Percentiles rank a stretch among this genome's conserved stretches.
phyloP scores from a whole-genome alignment of 2,888 invertebrate species.

The Pelosia muscerda region DNA sequence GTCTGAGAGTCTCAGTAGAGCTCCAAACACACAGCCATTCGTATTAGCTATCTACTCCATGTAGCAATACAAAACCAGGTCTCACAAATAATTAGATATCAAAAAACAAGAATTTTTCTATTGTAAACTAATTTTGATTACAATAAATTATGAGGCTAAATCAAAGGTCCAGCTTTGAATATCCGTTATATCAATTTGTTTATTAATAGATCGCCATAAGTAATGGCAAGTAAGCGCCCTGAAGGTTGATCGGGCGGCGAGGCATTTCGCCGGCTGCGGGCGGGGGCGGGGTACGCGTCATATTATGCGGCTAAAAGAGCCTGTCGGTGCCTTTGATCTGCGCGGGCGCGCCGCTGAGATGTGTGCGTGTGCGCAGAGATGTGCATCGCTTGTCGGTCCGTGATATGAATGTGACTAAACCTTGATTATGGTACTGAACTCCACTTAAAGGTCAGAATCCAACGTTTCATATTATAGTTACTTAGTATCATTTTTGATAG shows the following conservation, averaged over 20 bases:
- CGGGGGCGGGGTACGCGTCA: constrained; percentile 82
- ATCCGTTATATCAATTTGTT: constrained; percentile 83
- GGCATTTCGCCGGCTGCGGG: constrained; percentile 79
- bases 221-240: constrained; percentile 84
- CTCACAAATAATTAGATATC: constrained; percentile 12
- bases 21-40: background rate
- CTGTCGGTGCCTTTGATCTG: constrained; percentile 87
- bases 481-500: constrained; percentile 60
- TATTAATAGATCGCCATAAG: constrained; percentile 86
- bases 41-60: background rate
- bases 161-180: constrained; percentile 67
- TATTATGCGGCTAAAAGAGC: constrained; percentile 87
- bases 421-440: constrained; percentile 85
- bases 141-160: constrained; percentile 54
- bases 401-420: constrained; percentile 86
- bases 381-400: constrained; percentile 83
- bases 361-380: constrained; percentile 70
- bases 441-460: constrained; percentile 80
- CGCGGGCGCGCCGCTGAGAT: constrained; percentile 65
- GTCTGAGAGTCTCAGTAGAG: background rate
- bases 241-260: constrained; percentile 57
- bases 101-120: constrained; percentile 25
- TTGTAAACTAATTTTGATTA: constrained; percentile 55
- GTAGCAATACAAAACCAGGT: background rate
- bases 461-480: constrained; percentile 64